phyloP scores from a whole-genome alignment of 2,888 invertebrate genomes.

The Apamea anceps region DNA sequence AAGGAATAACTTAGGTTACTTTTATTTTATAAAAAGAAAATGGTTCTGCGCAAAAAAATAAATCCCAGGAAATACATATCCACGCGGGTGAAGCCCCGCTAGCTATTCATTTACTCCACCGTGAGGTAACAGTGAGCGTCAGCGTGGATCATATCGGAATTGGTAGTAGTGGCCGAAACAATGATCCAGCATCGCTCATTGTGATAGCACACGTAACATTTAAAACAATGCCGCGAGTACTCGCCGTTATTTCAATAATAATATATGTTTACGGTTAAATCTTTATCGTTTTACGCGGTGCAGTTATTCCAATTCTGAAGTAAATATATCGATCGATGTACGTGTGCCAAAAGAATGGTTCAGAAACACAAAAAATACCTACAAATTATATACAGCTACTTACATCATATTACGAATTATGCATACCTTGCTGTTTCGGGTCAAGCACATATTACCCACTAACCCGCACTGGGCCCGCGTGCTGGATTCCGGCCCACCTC shows the following conservation, averaged over 20 bases:
- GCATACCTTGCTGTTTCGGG: background rate
- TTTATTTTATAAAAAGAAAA: no score
- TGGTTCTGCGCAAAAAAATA: background rate
- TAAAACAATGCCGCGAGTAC: conserved; percentile 39
- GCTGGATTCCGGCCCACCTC: background rate
- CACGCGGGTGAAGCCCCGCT: no score
- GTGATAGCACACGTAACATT: conserved; percentile 56
- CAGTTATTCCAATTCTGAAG: conserved; percentile 1
- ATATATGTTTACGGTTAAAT: background rate
- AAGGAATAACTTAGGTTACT: no score
- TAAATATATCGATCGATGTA: background rate
- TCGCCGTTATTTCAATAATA: conserved; percentile 12
- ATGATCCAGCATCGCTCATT: conserved; percentile 52
- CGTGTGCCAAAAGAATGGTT: background rate
- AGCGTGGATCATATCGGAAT: conserved; percentile 37
- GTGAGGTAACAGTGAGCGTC: conserved; percentile 51
- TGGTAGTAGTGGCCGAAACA: conserved; percentile 51
- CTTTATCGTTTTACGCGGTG: background rate
- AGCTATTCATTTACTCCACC: no score
- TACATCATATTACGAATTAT: background rate
- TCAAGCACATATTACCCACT: background rate
- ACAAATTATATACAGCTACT: background rate
- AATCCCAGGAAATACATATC: no score
- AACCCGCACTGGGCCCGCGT: background rate
- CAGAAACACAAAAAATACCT: background rate